These are phyloP conservation scores for Oscheius sp. DNA, from an alignment of 2,888 invertebrate genomes.

Conservation along the genomic window DNA sequence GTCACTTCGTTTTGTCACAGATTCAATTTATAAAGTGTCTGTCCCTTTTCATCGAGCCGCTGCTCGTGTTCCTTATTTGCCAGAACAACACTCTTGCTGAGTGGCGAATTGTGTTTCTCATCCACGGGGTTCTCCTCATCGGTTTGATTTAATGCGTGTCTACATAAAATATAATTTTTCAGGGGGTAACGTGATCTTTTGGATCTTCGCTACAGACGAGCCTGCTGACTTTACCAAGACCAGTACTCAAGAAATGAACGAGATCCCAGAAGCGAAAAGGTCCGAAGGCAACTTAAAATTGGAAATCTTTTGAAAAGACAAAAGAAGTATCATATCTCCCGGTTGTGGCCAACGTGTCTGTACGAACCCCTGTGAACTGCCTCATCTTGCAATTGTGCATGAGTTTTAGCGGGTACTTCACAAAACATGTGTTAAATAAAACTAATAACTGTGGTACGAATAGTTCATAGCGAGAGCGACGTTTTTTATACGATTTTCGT, in stretches of 20 bases:
- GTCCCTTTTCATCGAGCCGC: constrained; percentile 68
- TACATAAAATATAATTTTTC: constrained; percentile 3
- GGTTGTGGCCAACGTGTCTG: background rate
- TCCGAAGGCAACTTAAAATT: constrained; percentile 32
- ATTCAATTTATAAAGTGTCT: constrained; percentile 71
- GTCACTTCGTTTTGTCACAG: constrained; percentile 70
- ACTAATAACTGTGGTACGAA: too few relatives aligned
- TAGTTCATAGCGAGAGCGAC: too few relatives aligned
- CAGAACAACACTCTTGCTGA: constrained; percentile 55
- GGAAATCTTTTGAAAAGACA: background rate
- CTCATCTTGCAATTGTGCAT: constrained; percentile 13
- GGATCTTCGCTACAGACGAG: constrained; percentile 65
- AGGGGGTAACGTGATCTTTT: constrained; percentile 66
- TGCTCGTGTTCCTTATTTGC: constrained; percentile 61
- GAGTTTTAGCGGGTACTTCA: background rate
- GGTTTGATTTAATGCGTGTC: constrained; percentile 29
- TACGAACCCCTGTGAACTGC: constrained; percentile 1
- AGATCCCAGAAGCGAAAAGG: constrained; percentile 54
- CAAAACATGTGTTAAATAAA: too few relatives aligned
- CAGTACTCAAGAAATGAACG: constrained; percentile 42
- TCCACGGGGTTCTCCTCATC: constrained; percentile 57
- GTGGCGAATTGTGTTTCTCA: constrained; percentile 66
- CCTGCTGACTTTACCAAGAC: constrained; percentile 67
- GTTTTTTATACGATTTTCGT: too few relatives aligned
- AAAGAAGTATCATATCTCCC: too few relatives aligned